A percentile compares a stretch with the other conserved stretches of the same genome.
Conservation (phyloP, 2,888 invertebrate species). For the Erebia epiphron region DNA sequence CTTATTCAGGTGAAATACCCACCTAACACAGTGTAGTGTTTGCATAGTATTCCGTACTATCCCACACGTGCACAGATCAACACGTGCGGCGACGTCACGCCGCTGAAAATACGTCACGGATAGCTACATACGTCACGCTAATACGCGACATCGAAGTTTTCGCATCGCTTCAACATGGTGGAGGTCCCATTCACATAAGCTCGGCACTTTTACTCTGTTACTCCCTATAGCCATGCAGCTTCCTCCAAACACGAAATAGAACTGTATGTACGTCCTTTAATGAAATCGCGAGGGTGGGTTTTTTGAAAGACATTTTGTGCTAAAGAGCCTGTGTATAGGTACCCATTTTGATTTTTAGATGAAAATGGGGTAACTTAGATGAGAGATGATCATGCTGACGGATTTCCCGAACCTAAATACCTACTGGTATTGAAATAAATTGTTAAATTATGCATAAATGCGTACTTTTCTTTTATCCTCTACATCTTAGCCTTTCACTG, state of each 20-base stretch:
- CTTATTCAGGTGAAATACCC: slow-evolving; percentile 1
- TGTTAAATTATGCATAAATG: too few relatives aligned
- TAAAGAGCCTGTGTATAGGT: too few relatives aligned
- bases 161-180: slow-evolving; percentile 12
- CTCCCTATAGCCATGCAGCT: slow-evolving; percentile 1
- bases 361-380: too few relatives aligned
- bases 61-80: slow-evolving; percentile 7
- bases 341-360: too few relatives aligned
- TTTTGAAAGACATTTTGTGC: neutral
- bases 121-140: slow-evolving; percentile 26
- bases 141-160: slow-evolving; percentile 18
- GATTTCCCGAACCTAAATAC: too few relatives aligned
- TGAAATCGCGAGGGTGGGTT: neutral
- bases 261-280: neutral
- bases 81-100: slow-evolving; percentile 31
- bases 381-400: too few relatives aligned
- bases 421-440: too few relatives aligned
- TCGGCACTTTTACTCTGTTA: slow-evolving; percentile 10
- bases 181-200: slow-evolving; percentile 28
- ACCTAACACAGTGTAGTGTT: slow-evolving; percentile 24
- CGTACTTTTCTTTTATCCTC: too few relatives aligned
- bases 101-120: slow-evolving; percentile 24
- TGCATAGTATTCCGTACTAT: neutral
- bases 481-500: too few relatives aligned
- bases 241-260: slow-evolving; percentile 22